phyloP scores from a whole-genome alignment of 1,140 invertebrate genomes.

The Magallana gigas region DNA sequence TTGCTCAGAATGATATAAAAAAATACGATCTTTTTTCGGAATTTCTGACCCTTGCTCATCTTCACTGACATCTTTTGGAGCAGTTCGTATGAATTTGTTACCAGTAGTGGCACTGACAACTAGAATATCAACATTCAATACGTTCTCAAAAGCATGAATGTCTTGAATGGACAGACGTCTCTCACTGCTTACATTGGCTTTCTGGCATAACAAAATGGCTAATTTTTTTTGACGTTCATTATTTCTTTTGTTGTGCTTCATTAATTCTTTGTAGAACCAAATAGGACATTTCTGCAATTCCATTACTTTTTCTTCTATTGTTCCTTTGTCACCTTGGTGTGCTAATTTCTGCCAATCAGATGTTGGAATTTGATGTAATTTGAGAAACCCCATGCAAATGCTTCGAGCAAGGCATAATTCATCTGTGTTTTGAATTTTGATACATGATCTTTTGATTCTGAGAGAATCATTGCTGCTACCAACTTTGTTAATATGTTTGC shows the following conservation, averaged over 20 bases:
- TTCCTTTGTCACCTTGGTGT: not conserved
- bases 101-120: not conserved
- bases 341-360: not conserved
- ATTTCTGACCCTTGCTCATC: not conserved
- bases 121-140: slow-evolving; percentile 25
- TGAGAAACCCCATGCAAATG: slow-evolving; percentile 17
- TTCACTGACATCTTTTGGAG: not conserved
- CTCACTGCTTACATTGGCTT: not conserved
- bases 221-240: slow-evolving; percentile 6
- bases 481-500: not conserved
- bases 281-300: slow-evolving; percentile 15
- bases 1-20: slow-evolving; percentile 17
- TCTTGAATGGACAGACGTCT: slow-evolving; percentile 15
- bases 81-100: slow-evolving; percentile 32
- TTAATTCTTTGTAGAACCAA: slow-evolving; percentile 35
- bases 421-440: slow-evolving; percentile 39
- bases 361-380: not conserved
- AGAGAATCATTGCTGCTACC: slow-evolving; percentile 13
- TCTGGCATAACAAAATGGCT: not conserved
- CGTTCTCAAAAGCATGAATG: slow-evolving; percentile 39
- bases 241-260: not conserved
- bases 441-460: not conserved
- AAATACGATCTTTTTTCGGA: not conserved
- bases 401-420: slow-evolving; percentile 29
- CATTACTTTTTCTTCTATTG: slow-evolving; percentile 30